Conservation (phyloP, 1,140 invertebrate species). For the Macrobrachium nipponense region DNA sequence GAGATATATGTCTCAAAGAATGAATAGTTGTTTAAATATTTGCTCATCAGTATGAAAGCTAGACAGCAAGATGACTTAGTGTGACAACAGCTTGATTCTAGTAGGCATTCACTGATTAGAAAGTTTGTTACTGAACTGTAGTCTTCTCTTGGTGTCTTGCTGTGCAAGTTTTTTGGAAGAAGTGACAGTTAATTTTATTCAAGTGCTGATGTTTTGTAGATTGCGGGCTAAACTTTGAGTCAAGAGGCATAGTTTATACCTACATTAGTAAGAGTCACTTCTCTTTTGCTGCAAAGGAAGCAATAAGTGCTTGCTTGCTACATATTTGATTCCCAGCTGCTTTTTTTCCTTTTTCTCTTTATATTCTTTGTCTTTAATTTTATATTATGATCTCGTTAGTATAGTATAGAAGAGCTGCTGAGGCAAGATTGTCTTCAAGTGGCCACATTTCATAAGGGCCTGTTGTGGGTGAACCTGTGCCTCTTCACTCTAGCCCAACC, state of each 20-base stretch:
- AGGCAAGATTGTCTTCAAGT: slow-evolving; percentile 27
- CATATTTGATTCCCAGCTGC: slow-evolving; percentile 18
- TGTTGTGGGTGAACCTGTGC: slow-evolving; percentile 29
- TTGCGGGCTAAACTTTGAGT: slow-evolving; percentile 33
- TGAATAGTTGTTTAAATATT: slow-evolving; percentile 61
- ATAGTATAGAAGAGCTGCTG: slow-evolving; percentile 22
- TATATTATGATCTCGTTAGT: slow-evolving; percentile 43
- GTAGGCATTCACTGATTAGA: slow-evolving; percentile 58
- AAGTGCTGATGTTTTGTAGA: slow-evolving; percentile 55
- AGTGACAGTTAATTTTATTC: slow-evolving; percentile 46
- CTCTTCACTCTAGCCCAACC: slow-evolving; percentile 33
- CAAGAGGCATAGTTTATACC: slow-evolving; percentile 31
- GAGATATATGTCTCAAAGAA: slow-evolving; percentile 60
- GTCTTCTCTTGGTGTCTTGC: slow-evolving; percentile 60
- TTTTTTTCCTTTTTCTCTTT: no score
- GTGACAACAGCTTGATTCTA: slow-evolving; percentile 52
- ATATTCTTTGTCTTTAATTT: not conserved
- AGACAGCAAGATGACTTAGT: slow-evolving; percentile 59
- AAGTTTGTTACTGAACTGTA: slow-evolving; percentile 61
- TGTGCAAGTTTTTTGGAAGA: slow-evolving; percentile 58
- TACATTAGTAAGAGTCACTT: slow-evolving; percentile 21
- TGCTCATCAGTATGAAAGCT: slow-evolving; percentile 61
- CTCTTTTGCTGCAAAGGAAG: slow-evolving; percentile 49
- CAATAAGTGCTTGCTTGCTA: slow-evolving; percentile 52
- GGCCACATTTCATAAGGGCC: slow-evolving; percentile 24